phyloP scores from a whole-genome alignment of 2,113 vertebrate species.

The Pedetes capensis region DNA sequence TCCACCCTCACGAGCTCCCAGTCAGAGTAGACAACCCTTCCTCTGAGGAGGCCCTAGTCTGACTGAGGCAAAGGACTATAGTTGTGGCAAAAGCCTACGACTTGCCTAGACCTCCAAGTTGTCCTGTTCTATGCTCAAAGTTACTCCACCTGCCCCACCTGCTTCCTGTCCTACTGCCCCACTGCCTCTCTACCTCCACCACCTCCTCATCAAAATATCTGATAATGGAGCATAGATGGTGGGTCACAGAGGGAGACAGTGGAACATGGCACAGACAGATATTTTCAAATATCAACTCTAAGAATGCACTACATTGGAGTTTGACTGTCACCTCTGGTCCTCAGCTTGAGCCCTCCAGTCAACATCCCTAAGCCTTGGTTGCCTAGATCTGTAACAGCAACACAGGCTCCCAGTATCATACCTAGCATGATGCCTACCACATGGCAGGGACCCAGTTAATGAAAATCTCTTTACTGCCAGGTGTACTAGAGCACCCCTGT shows the following conservation, averaged over 20 bases:
- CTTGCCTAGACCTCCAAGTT: not conserved
- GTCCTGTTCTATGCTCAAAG: not conserved
- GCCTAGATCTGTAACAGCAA: not conserved
- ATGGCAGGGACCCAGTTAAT: not conserved
- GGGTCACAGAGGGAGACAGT: not conserved
- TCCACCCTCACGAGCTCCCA: not conserved
- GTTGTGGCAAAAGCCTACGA: not conserved
- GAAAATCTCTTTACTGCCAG: not conserved
- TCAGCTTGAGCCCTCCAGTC: not conserved
- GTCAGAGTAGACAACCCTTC: not conserved
- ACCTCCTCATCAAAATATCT: not conserved
- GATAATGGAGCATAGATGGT: too few species aligned
- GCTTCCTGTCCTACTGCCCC: too few species aligned
- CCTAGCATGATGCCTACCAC: not conserved
- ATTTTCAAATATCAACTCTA: not conserved
- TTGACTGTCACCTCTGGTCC: not conserved
- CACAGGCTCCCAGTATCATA: not conserved
- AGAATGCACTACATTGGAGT: not conserved
- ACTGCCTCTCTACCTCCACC: not conserved
- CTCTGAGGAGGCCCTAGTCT: not conserved
- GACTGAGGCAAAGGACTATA: not conserved
- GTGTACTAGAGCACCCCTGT: not conserved
- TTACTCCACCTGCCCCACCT: too few species aligned
- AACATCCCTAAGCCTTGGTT: not conserved
- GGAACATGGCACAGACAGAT: not conserved